Evolutionary conservation across 2,113 vertebrate species (phyloP).

Genomic region (Hyla sarda): DNA sequence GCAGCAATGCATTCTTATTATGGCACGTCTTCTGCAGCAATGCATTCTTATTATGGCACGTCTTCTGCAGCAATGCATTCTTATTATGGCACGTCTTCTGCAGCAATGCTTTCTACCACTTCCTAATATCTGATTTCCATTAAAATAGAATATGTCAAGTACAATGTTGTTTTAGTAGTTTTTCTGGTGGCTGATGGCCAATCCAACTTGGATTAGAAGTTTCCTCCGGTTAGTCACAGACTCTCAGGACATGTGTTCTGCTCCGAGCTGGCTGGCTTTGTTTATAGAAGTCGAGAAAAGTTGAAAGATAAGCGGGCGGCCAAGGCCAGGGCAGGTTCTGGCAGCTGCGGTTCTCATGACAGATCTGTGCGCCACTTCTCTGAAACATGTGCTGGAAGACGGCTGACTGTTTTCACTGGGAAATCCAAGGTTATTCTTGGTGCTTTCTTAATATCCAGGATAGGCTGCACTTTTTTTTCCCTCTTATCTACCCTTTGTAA

Average conservation of each 20-base stretch:
- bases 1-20: background rate
- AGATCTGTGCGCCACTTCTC: slow-evolving; percentile 8
- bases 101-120: background rate
- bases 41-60: background rate
- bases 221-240: slow-evolving; percentile 18
- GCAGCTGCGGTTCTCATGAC: slow-evolving; percentile 25
- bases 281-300: slow-evolving; percentile 49
- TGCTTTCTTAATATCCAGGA: background rate
- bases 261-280: slow-evolving; percentile 29
- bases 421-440: background rate
- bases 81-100: too few relatives aligned
- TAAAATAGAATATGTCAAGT: background rate
- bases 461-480: background rate
- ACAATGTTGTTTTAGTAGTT: background rate
- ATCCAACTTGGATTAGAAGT: background rate
- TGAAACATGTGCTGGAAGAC: background rate
- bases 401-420: background rate
- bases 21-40: too few relatives aligned
- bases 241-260: slow-evolving; percentile 17
- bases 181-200: background rate
- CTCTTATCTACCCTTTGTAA: background rate
- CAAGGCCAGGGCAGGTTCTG: slow-evolving; percentile 27
- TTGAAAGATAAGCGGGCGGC: slow-evolving; percentile 46
- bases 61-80: too few relatives aligned
- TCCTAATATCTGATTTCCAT: background rate